phyloP scores from a whole-genome alignment of 2,113 vertebrate genomes.

The Sclerurus mexicanus region DNA sequence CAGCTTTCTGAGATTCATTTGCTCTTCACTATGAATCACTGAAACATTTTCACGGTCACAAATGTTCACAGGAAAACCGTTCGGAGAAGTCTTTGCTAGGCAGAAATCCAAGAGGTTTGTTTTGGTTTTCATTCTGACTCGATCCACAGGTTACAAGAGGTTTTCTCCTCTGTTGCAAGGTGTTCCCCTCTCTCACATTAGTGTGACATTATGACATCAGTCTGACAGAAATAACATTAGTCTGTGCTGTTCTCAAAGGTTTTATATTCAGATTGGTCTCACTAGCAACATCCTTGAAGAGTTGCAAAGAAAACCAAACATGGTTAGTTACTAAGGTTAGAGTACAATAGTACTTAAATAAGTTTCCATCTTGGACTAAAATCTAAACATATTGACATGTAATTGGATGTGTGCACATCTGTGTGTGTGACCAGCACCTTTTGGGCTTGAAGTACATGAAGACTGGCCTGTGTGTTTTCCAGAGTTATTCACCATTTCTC shows the following conservation, averaged over 20 bases:
- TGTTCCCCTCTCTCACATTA: not conserved
- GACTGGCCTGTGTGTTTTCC: not conserved
- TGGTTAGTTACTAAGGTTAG: not conserved
- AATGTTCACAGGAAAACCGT: not conserved
- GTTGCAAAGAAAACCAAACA: not conserved
- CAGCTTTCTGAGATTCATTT: slow-evolving; percentile 25
- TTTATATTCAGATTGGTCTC: not conserved
- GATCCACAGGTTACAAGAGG: not conserved
- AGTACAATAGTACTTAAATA: not conserved
- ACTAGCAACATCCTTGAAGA: not conserved
- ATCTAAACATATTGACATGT: not conserved
- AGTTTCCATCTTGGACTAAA: not conserved
- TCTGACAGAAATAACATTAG: not conserved
- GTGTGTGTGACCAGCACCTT: not conserved
- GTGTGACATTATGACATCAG: not conserved
- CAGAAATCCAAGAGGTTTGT: not conserved
- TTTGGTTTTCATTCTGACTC: not conserved
- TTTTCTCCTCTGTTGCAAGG: not conserved
- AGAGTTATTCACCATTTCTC: not conserved
- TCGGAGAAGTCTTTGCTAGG: not conserved
- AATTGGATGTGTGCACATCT: not conserved
- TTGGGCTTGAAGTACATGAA: not conserved
- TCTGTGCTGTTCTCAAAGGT: not conserved
- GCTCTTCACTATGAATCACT: slow-evolving; percentile 19
- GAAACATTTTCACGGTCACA: slow-evolving; percentile 35